phyloP scores from a whole-genome alignment of 2,888 invertebrate species.

The Cerceris rybyensis region DNA sequence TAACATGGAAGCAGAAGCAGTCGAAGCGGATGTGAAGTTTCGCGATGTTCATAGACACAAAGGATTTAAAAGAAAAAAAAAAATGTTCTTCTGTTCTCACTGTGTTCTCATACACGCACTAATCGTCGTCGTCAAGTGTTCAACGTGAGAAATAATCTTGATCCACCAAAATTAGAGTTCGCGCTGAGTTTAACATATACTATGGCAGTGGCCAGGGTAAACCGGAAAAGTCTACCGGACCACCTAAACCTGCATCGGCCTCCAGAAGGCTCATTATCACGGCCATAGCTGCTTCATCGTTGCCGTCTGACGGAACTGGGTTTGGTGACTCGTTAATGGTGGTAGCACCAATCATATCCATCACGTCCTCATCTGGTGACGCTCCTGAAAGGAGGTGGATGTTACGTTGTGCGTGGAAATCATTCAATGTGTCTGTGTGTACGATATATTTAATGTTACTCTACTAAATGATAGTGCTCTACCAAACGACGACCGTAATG shows the following conservation, averaged over 20 bases:
- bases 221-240: conserved; percentile 93
- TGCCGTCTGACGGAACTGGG: conserved; percentile 86
- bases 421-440: not conserved
- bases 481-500: conserved; percentile 15
- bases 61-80: not conserved
- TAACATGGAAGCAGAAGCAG: not conserved
- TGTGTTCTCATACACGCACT: conserved; percentile 15
- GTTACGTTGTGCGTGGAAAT: conserved; percentile 57
- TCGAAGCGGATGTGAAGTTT: not conserved
- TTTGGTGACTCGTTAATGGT: conserved; percentile 82
- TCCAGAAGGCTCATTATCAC: conserved; percentile 95
- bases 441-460: conserved; percentile 13
- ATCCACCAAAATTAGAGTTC: conserved; percentile 24
- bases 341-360: conserved; percentile 84
- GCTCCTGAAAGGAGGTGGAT: conserved; percentile 64
- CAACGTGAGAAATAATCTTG: conserved; percentile 3
- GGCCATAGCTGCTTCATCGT: conserved; percentile 95
- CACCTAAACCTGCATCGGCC: conserved; percentile 94
- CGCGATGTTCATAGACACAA: not conserved
- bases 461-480: conserved; percentile 24
- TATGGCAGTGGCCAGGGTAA: conserved; percentile 93
- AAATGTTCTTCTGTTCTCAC: not conserved
- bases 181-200: conserved; percentile 38
- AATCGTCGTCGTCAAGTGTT: conserved; percentile 4
- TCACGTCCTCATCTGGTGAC: conserved; percentile 83